These are phyloP conservation scores for Alcedo quadribrachys DNA, from an alignment of 2,797 vertebrate species.

Conservation along the genomic window DNA sequence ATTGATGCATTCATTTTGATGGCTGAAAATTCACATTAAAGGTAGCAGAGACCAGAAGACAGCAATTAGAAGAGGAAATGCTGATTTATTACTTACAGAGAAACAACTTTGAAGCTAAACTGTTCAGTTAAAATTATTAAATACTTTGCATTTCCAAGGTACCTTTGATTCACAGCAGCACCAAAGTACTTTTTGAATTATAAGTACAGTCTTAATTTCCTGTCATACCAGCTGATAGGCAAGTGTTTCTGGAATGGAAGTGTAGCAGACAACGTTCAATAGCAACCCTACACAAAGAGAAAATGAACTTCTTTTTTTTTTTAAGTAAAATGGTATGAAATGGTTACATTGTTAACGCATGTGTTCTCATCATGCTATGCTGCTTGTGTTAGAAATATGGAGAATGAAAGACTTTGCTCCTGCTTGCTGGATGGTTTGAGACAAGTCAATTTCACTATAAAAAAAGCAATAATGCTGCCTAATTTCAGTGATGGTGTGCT, in stretches of 20 bases:
- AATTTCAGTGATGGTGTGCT: background rate
- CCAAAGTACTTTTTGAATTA: background rate
- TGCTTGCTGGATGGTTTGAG: background rate
- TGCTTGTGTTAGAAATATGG: background rate
- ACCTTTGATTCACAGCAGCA: background rate
- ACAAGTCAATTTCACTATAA: background rate
- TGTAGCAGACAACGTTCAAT: background rate
- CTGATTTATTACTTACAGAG: conserved; percentile 76
- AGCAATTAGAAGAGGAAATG: conserved; percentile 73
- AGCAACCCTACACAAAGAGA: background rate
- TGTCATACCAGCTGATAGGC: background rate
- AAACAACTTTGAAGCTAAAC: conserved; percentile 74
- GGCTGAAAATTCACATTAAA: conserved; percentile 80
- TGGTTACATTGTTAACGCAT: background rate
- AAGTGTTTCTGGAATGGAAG: background rate
- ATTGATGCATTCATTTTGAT: conserved; percentile 84
- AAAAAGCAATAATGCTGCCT: background rate
- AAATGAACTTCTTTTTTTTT: background rate
- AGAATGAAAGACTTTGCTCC: background rate
- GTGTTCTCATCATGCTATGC: background rate
- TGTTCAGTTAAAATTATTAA: conserved; percentile 70
- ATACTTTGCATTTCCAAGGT: conserved; percentile 46
- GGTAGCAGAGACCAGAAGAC: conserved; percentile 75
- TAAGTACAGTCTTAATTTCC: conserved; percentile 9
- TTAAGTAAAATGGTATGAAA: background rate